These are phyloP conservation scores for Catostylus mosaicus DNA, from an alignment of 30 jellyfish, hydroid and myxozoan genomes.

Conservation along the genomic window DNA sequence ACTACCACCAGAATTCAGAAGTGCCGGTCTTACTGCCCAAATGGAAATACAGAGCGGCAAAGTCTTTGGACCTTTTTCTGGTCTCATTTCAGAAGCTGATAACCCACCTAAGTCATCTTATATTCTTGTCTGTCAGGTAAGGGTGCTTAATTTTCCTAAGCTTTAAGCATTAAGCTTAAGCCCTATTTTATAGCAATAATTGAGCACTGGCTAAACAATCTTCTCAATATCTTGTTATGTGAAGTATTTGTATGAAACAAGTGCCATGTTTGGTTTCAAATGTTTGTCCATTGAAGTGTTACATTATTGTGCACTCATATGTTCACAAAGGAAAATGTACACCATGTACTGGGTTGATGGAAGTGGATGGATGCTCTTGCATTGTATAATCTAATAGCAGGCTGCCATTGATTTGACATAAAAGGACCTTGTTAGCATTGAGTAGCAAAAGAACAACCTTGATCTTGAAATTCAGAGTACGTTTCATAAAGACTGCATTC, in stretches of 20 bases:
- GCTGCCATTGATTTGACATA: too few species aligned
- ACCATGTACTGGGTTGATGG: too few species aligned
- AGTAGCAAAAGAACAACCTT: neutral
- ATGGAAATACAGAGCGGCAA: conserved; percentile 54
- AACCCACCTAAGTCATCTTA: conserved; percentile 36
- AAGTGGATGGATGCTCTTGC: too few species aligned
- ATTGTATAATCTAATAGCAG: too few species aligned
- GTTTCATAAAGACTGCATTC: neutral
- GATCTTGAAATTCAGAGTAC: neutral
- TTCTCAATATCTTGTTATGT: too few species aligned
- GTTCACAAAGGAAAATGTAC: too few species aligned
- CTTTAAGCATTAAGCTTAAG: too few species aligned
- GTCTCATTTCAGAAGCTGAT: conserved; percentile 26
- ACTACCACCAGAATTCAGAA: conserved; percentile 71
- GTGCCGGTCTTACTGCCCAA: conserved; percentile 72
- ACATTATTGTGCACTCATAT: too few species aligned
- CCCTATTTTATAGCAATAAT: neutral
- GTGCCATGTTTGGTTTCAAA: too few species aligned
- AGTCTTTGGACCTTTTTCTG: conserved; percentile 71
- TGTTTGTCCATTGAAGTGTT: too few species aligned
- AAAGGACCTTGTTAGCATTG: neutral
- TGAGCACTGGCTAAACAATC: too few species aligned
- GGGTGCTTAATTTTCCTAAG: neutral
- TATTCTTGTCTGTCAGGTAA: conserved; percentile 51
- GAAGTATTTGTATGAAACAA: too few species aligned